Base-by-base conservation (phyloP, 1,140 invertebrate genomes). In the Drosophila nigrodunni region DNA sequence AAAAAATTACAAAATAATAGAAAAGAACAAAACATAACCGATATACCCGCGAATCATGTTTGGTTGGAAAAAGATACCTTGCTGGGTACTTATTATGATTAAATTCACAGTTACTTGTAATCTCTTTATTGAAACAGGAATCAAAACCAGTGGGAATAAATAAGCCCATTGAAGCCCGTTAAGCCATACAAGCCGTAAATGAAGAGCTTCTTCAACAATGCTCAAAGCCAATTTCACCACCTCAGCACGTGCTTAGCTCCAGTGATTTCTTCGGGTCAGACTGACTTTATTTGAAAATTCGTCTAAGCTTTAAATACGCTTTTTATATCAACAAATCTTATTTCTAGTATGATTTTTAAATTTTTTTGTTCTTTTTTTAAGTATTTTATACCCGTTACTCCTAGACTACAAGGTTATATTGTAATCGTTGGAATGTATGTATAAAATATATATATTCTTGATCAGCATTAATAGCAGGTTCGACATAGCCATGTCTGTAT, bases 41-140 rank as follows among this genome's bases (percentile, higher is more conserved):
- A 30, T 30, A 30, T 30, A 30, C 25, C 25, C 25, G 3, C 0
- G 25, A 30, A 5, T 30, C 6, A 30, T 30, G 25, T 2, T 30
- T 30, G 25, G 3, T 30, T 30, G 25, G 25, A 30, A 30, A 30
- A 4, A 30, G 25, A 4, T 30, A 30, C 25, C 25, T 30, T 43
- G 41, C 9, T 43, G 11, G 3, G 13, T 43, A 3, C 30, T 41
- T 41, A 13, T 9, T 2, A 54, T 30, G 49, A 11, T 34, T 46
- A 44, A 7, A 35, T 67, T n/a, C 4, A 6, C 37, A 37, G 55
- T 57, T 59, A 68, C 44, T 49, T 37, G 54, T 13, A 85, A 82
- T 82, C 80, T 69, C 75, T 68, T 81, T 86, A 78, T 55, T 65
- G 30, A 61, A 68, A 86, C 80, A 77, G 66, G 7, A 66, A 67